Conservation (phyloP, 2,888 invertebrate genomes). For the Agrilus mali region DNA sequence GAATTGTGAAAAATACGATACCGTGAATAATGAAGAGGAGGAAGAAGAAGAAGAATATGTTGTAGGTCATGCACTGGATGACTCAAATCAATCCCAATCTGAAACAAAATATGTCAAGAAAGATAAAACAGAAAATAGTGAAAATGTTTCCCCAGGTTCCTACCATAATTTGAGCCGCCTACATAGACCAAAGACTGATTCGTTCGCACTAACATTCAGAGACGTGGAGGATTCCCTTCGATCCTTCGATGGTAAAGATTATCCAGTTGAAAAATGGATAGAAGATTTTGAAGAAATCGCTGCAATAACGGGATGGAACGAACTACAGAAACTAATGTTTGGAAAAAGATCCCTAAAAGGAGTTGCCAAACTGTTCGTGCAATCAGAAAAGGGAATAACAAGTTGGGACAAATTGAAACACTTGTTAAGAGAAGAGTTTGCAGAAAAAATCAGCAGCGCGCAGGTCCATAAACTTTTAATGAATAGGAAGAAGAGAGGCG, state of each 20-base stretch:
- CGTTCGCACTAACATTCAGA: slow-evolving; percentile 12
- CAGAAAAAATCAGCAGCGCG: slow-evolving; percentile 2
- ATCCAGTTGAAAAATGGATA: slow-evolving; percentile 8
- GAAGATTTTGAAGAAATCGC: slow-evolving; percentile 10
- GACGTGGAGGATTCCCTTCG: slow-evolving; percentile 16
- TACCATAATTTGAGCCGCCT: no score
- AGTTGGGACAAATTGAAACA: no score
- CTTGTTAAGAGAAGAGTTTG: slow-evolving; percentile 3
- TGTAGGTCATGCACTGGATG: no score
- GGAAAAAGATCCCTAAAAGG: slow-evolving; percentile 10
- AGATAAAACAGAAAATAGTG: no score
- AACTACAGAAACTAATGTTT: slow-evolving; percentile 10
- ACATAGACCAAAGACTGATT: no score
- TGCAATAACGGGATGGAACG: slow-evolving; percentile 7
- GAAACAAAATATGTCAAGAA: no score
- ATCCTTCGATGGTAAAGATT: not conserved
- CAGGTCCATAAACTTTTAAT: not conserved
- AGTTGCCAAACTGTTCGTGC: slow-evolving; percentile 8
- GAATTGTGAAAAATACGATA: no score
- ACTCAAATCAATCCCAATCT: no score
- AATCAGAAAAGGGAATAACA: slow-evolving; percentile 8
- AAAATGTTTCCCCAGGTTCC: no score
- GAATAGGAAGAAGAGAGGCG: not conserved
- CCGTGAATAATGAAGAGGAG: no score
- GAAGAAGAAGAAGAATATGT: no score